Evolutionary conservation across 2,888 invertebrate species (phyloP).

Genomic region (Drosophila kanekoi): DNA sequence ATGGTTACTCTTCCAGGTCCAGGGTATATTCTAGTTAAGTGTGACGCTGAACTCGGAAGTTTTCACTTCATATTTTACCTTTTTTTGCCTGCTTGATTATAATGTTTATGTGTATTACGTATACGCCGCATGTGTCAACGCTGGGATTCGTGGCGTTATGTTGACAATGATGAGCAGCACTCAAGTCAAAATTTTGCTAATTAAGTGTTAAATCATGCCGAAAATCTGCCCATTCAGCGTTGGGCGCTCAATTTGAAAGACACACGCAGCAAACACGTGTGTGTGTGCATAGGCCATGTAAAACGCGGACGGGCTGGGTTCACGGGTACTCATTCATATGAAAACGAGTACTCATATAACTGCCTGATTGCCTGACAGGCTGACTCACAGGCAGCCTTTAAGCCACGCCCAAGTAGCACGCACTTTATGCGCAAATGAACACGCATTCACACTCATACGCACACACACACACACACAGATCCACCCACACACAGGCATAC

Average conservation of each 20-base stretch:
- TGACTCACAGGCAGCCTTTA: slow-evolving; percentile 42
- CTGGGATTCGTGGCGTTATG: slow-evolving; percentile 40
- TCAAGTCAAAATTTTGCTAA: slow-evolving; percentile 75
- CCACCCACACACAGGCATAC: slow-evolving; percentile 29
- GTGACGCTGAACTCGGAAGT: neutral
- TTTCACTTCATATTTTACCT: slow-evolving; percentile 1
- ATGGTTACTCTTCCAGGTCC: too few relatives aligned
- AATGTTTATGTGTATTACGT: slow-evolving; percentile 69
- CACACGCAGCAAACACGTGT: neutral
- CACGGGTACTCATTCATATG: slow-evolving; percentile 43
- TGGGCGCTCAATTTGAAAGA: slow-evolving; percentile 43
- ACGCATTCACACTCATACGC: slow-evolving; percentile 60
- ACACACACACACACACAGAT: slow-evolving; percentile 33
- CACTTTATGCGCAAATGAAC: slow-evolving; percentile 70
- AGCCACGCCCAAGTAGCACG: slow-evolving; percentile 65
- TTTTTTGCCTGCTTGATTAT: slow-evolving; percentile 57
- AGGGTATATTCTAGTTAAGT: slow-evolving; percentile 6
- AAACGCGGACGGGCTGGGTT: slow-evolving; percentile 13
- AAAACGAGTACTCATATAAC: slow-evolving; percentile 37
- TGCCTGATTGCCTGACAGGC: slow-evolving; percentile 43
- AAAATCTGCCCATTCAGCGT: slow-evolving; percentile 71
- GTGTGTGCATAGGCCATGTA: slow-evolving; percentile 1
- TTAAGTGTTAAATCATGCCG: slow-evolving; percentile 80
- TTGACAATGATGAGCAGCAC: slow-evolving; percentile 73
- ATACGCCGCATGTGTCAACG: slow-evolving; percentile 51